These are phyloP conservation scores for Craniophora ligustri DNA, from an alignment of 2,888 invertebrate species.

Conservation along the genomic window DNA sequence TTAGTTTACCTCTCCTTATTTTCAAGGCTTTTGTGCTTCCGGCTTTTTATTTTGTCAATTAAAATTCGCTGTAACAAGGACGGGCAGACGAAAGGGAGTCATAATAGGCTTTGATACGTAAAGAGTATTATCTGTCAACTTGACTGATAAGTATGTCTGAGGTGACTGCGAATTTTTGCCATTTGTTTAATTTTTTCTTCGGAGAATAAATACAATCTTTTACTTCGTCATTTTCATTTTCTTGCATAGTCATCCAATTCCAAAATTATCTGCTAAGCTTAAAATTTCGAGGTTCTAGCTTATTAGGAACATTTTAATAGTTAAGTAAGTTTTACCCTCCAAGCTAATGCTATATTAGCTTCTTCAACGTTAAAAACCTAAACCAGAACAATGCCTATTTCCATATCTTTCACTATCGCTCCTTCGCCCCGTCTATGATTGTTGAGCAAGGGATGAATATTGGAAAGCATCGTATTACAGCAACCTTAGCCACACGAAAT, in stretches of 20 bases:
- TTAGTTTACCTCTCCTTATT: slow-evolving; percentile 28
- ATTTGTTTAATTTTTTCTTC: no score
- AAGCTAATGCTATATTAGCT: no score
- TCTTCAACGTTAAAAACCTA: no score
- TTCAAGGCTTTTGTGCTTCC: slow-evolving; percentile 29
- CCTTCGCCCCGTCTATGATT: slow-evolving; percentile 58
- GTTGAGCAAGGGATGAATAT: slow-evolving; percentile 60
- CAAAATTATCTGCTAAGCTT: no score
- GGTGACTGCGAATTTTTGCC: background rate
- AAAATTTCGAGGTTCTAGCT: no score
- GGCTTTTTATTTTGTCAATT: slow-evolving; percentile 47
- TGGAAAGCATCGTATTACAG: slow-evolving; percentile 45
- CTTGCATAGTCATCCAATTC: no score
- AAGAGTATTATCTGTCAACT: slow-evolving; percentile 1
- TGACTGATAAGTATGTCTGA: background rate
- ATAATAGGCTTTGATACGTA: slow-evolving; percentile 16
- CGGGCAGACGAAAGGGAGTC: slow-evolving; percentile 1
- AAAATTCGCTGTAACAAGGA: slow-evolving; percentile 26
- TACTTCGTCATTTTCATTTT: no score
- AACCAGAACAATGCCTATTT: slow-evolving; percentile 45
- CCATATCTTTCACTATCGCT: slow-evolving; percentile 49
- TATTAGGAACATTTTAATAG: no score
- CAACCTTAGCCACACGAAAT: background rate
- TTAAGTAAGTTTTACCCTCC: no score
- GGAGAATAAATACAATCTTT: no score